Base-by-base conservation (phyloP, 2,113 vertebrate genomes). In the Thomomys bottae region DNA sequence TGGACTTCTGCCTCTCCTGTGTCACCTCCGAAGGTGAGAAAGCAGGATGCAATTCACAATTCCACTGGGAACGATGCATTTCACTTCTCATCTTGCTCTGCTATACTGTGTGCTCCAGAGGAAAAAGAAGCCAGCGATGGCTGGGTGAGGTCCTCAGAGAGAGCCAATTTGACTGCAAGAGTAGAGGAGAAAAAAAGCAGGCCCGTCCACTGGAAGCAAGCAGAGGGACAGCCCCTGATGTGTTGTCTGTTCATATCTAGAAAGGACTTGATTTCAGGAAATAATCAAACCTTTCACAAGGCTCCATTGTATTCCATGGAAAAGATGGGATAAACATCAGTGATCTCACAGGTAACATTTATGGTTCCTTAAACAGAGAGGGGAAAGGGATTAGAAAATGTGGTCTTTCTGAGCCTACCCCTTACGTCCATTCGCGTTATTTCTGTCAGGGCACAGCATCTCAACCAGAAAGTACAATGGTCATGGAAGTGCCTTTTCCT, bases 111-210 rank as follows among this genome's bases (percentile, higher is more conserved):
- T 17, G 59, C 36, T 8, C 24, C 34, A 76, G 23, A 63, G 57
- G 66, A 54, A 42, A 71, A 73, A 21, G n/a, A 36, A 18, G 1
- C 3, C 0, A 28, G 76, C 26, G 49, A 9, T 0, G 8, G 40
- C 49, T 10, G 14, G 2, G 36, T 10, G 36, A 14, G 64, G 68
- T 40, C 68, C 68, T 61, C n/a, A n/a, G n/a, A 17, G 21, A 17
- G n/a, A 21, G 20, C n/a, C 8, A 4, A 0, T 8, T 3, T 5
- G 18, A n/a, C 15, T 10, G 8, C 12, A n/a, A 32, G 30, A 32
- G 66, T 9, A 73, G 38, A 6, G 1, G 2, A 20, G 8, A n/a
- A 15, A 38, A 4, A 0, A 6, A 8, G 45, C 20, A 4, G 20
- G 10, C 24, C 34, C 0, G 0, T 5, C 2, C 8, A 2, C 34